These are phyloP conservation scores for Datnioides undecimradiatus DNA, from an alignment of 2,113 vertebrate genomes.

Conservation along the genomic window DNA sequence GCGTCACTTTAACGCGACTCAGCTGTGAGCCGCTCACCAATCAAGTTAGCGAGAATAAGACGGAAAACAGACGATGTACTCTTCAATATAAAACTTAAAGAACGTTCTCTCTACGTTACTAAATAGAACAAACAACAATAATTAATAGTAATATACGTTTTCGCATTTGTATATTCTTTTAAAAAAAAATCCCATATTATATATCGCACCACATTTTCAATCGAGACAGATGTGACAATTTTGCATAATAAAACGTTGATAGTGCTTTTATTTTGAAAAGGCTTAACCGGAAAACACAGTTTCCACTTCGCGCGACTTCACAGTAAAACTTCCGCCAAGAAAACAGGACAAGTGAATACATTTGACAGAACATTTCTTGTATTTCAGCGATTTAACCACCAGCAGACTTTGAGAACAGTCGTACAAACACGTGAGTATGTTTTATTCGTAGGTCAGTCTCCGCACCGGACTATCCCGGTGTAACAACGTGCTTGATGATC, in stretches of 20 bases:
- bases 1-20: conserved; percentile 56
- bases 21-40: not conserved
- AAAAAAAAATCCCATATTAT: not conserved
- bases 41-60: not conserved
- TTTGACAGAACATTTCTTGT: accelerated
- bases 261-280: conserved; percentile 53
- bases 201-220: not conserved
- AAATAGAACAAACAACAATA: not conserved
- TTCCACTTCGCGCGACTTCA: not conserved
- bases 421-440: not conserved
- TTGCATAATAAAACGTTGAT: too few relatives aligned
- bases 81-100: not conserved
- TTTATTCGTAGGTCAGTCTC: accelerated
- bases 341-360: not conserved
- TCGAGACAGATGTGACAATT: not conserved
- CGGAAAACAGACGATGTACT: not conserved
- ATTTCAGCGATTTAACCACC: not conserved
- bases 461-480: not conserved
- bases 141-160: not conserved
- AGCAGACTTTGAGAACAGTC: accelerated
- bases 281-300: not conserved
- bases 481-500: not conserved
- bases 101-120: accelerated
- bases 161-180: not conserved
- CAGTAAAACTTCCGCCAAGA: not conserved